Conservation (phyloP, 37 sponge, comb jelly and placozoan genomes). For the Beroe forskalii region DNA sequence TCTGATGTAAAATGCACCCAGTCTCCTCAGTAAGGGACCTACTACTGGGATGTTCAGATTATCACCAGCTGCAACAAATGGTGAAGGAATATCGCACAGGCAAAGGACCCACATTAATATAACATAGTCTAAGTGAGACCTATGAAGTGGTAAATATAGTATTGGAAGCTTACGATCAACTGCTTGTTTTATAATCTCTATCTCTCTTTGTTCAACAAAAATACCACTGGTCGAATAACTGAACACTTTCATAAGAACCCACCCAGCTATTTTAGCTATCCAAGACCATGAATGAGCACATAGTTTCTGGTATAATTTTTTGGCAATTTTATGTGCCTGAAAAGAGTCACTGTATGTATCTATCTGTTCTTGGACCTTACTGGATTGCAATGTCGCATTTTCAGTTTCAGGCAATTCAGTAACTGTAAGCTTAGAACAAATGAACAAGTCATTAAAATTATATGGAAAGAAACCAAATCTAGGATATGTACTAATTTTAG, state of each 20-base stretch:
- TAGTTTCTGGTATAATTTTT: not conserved
- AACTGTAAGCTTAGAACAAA: slow-evolving; percentile 13
- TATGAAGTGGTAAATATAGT: slow-evolving; percentile 21
- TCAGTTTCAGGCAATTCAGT: not conserved
- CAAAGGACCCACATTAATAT: slow-evolving; percentile 56
- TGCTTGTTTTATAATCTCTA: slow-evolving; percentile 37
- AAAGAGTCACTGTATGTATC: not conserved
- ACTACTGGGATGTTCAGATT: slow-evolving; percentile 43
- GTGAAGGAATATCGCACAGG: slow-evolving; percentile 33
- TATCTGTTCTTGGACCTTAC: not conserved
- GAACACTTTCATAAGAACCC: slow-evolving; percentile 34
- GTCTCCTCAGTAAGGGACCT: slow-evolving; percentile 9
- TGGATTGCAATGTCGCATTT: not conserved
- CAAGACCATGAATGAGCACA: slow-evolving; percentile 30
- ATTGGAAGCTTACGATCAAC: not conserved
- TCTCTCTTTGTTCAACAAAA: slow-evolving; percentile 25
- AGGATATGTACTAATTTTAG: not conserved
- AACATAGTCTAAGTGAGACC: slow-evolving; percentile 55
- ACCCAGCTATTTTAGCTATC: slow-evolving; percentile 18
- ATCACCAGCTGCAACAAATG: slow-evolving; percentile 59
- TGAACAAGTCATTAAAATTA: slow-evolving; percentile 1
- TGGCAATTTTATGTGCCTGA: not conserved
- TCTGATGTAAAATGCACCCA: slow-evolving; percentile 57
- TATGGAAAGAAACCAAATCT: slow-evolving; percentile 11
- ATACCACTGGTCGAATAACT: slow-evolving; percentile 47